Percentiles rank a stretch among this genome's conserved stretches.
Evolutionary conservation across 2,113 vertebrate species (phyloP).

Genomic region (Dicrurus megarhynchus): DNA sequence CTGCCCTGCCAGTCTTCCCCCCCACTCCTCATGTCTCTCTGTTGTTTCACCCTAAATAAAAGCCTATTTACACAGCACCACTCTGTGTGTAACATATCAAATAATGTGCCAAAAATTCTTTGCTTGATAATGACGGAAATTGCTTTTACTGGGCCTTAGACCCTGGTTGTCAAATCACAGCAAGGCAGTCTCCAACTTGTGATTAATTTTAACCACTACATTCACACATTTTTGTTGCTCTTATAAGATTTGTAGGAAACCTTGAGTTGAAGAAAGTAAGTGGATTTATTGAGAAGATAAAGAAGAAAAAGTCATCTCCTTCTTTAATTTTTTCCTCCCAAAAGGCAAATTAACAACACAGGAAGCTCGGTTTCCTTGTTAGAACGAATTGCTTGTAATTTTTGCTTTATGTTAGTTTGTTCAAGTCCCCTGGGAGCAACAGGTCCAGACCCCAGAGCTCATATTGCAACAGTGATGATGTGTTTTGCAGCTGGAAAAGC

Average conservation of each 20-base stretch:
- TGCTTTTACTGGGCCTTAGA: not conserved
- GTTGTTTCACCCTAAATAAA: not conserved
- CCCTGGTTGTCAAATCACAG: not conserved
- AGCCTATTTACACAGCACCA: not conserved
- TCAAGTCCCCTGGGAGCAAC: not conserved
- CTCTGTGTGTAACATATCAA: accelerated
- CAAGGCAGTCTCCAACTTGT: not conserved
- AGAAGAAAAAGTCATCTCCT: not conserved
- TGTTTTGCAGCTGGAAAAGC: conserved; percentile 25
- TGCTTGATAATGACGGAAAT: not conserved
- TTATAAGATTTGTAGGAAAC: not conserved
- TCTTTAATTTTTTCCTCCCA: not conserved
- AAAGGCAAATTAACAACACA: not conserved
- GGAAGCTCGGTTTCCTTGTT: not conserved
- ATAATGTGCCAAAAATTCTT: not conserved
- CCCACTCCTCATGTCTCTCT: not conserved
- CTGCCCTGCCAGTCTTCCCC: not conserved
- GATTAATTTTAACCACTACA: not conserved
- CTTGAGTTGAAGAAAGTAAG: not conserved
- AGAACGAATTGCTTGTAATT: not conserved
- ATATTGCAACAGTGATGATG: not conserved
- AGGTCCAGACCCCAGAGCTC: conserved; percentile 6
- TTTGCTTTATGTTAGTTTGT: not conserved
- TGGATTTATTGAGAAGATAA: not conserved
- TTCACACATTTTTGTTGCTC: not conserved